Percentiles rank a stretch among this genome's conserved stretches.
Evolutionary conservation across 2,888 invertebrate genomes (phyloP).

Genomic region (Caenorhabditis japonica): DNA sequence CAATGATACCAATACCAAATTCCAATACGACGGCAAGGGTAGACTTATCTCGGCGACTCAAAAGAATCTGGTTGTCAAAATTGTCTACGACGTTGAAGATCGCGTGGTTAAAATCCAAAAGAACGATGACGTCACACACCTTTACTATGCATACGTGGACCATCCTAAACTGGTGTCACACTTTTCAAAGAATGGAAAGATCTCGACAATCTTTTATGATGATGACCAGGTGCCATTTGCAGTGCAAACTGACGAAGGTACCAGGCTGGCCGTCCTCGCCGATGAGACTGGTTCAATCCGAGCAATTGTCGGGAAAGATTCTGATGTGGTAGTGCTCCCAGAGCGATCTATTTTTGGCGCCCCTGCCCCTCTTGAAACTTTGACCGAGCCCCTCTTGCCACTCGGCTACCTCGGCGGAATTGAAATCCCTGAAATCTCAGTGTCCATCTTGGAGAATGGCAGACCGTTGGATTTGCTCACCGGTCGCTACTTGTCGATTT

Average conservation of each 20-base stretch:
- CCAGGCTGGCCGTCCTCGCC: constrained; percentile 29
- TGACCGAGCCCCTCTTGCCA: constrained; percentile 35
- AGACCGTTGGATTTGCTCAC: constrained; percentile 52
- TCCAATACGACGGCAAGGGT: constrained; percentile 55
- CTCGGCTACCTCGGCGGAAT: constrained; percentile 56
- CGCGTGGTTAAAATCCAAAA: constrained; percentile 31
- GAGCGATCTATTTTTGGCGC: constrained; percentile 40
- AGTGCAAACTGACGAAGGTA: constrained; percentile 43
- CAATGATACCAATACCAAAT: constrained; percentile 10
- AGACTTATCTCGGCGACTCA: constrained; percentile 21
- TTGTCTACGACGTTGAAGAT: constrained; percentile 34
- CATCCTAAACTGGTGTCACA: constrained; percentile 50
- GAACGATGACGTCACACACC: constrained; percentile 6
- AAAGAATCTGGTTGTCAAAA: background rate
- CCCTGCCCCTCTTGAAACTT: constrained; percentile 2
- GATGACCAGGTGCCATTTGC: constrained; percentile 50
- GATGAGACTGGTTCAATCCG: constrained; percentile 45
- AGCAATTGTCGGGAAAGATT: constrained; percentile 29
- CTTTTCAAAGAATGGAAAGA: constrained; percentile 43
- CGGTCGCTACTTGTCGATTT: constrained; percentile 57
- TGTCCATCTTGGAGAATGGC: constrained; percentile 47
- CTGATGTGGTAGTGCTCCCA: constrained; percentile 19
- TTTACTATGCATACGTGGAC: constrained; percentile 54
- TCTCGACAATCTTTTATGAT: constrained; percentile 53
- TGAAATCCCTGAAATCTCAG: constrained; percentile 49